These are phyloP conservation scores for Physella acuta DNA, from an alignment of 1,140 invertebrate species.

Conservation along the genomic window DNA sequence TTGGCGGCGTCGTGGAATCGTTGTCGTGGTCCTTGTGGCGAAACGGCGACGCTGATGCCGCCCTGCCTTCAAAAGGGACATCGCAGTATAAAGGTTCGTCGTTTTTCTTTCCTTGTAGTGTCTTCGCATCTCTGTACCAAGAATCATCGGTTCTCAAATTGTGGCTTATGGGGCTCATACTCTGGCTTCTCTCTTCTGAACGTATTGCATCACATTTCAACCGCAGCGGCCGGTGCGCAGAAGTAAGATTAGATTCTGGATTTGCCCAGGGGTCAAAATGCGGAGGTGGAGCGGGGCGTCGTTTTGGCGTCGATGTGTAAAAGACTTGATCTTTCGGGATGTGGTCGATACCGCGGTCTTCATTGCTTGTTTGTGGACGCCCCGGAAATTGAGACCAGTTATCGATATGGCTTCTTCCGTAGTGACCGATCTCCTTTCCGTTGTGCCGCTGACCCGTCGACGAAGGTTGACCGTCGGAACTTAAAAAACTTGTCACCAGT, in stretches of 20 bases:
- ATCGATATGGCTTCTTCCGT: slow-evolving; percentile 3
- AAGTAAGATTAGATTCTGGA: background rate
- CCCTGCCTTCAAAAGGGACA: background rate
- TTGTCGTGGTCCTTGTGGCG: background rate
- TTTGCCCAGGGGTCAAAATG: background rate
- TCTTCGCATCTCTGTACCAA: background rate
- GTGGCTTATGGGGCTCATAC: slow-evolving; percentile 12
- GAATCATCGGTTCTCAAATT: background rate
- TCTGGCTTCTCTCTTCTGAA: slow-evolving; percentile 3
- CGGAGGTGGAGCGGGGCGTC: background rate
- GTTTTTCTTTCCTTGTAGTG: background rate
- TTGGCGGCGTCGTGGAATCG: background rate
- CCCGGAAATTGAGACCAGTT: background rate
- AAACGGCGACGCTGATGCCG: background rate
- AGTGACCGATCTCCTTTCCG: background rate
- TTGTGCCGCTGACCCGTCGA: background rate
- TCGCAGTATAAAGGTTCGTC: background rate
- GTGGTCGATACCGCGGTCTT: background rate
- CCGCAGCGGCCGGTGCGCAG: background rate
- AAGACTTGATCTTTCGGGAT: background rate
- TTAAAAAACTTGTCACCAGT: background rate
- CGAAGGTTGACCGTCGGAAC: background rate
- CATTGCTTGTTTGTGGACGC: background rate
- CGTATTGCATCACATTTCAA: background rate
- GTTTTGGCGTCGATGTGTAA: slow-evolving; percentile 7